Conservation (phyloP, 2,797 vertebrate species). For the Acanthiza pusilla region DNA sequence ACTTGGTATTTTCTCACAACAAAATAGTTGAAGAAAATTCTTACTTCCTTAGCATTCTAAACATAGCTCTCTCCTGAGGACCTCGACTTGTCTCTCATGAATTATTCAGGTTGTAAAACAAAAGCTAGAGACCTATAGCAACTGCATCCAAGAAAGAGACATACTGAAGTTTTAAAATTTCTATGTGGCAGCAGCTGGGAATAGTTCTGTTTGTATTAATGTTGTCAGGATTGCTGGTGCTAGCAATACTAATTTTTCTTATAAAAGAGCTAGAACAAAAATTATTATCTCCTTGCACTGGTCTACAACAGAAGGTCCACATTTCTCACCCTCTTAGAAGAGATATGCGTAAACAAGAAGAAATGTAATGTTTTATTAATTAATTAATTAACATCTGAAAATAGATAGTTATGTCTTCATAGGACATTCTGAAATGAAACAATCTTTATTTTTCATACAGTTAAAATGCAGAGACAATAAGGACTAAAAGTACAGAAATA, state of each 20-base stretch:
- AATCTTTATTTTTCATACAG: not conserved
- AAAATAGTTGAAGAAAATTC: not conserved
- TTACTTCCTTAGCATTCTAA: not conserved
- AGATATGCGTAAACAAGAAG: not conserved
- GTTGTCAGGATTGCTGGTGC: not conserved
- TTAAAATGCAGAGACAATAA: not conserved
- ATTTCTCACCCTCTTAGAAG: not conserved
- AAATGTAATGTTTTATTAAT: not conserved
- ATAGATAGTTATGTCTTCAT: not conserved
- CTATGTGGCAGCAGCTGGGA: not conserved
- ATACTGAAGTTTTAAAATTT: not conserved
- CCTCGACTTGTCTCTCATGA: not conserved
- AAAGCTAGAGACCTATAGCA: not conserved
- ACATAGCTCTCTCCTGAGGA: not conserved
- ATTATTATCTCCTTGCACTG: not conserved
- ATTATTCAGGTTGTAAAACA: not conserved
- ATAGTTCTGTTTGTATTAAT: not conserved
- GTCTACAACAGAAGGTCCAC: not conserved
- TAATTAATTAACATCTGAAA: not conserved
- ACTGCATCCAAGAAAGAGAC: not conserved
- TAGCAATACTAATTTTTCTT: not conserved
- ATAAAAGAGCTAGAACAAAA: not conserved
- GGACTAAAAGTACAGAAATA: not conserved
- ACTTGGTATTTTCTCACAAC: not conserved
- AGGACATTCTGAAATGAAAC: not conserved